phyloP scores from a whole-genome alignment of 2,888 invertebrate genomes.

The Megastigmus dorsalis region DNA sequence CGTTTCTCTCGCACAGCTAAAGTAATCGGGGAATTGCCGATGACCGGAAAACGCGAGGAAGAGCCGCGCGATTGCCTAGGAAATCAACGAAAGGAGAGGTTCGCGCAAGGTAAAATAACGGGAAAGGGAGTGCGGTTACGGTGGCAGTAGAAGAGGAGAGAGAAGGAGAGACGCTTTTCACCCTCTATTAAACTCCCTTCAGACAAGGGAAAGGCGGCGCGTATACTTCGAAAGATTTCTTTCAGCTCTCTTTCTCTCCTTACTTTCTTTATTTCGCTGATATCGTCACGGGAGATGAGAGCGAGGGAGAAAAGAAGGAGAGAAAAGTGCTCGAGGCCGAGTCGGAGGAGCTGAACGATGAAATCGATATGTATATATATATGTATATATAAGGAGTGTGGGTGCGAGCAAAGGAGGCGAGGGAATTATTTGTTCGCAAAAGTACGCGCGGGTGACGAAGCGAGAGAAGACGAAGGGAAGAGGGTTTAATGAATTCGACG shows the following conservation, averaged over 20 bases:
- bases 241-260: slow-evolving; percentile 29
- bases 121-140: slow-evolving; percentile 42
- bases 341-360: slow-evolving; percentile 34
- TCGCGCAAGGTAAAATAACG: slow-evolving; percentile 32
- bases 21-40: slow-evolving; percentile 43
- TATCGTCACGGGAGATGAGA: slow-evolving; percentile 54
- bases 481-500: slow-evolving; percentile 44
- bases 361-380: slow-evolving; percentile 55
- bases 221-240: slow-evolving; percentile 37
- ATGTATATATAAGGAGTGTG: not conserved
- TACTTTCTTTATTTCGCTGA: slow-evolving; percentile 59
- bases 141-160: slow-evolving; percentile 39
- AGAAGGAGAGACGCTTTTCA: slow-evolving; percentile 67
- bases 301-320: slow-evolving; percentile 55
- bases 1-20: not conserved
- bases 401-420: slow-evolving; percentile 42
- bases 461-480: not conserved
- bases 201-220: slow-evolving; percentile 79
- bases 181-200: slow-evolving; percentile 74
- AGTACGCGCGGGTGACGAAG: not conserved
- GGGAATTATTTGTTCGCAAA: slow-evolving; percentile 26
- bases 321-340: slow-evolving; percentile 50
- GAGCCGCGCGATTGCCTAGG: slow-evolving; percentile 30
- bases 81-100: slow-evolving; percentile 52
- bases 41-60: slow-evolving; percentile 51